phyloP scores from a whole-genome alignment of 2,113 vertebrate species.

The Clarias gariepinus region DNA sequence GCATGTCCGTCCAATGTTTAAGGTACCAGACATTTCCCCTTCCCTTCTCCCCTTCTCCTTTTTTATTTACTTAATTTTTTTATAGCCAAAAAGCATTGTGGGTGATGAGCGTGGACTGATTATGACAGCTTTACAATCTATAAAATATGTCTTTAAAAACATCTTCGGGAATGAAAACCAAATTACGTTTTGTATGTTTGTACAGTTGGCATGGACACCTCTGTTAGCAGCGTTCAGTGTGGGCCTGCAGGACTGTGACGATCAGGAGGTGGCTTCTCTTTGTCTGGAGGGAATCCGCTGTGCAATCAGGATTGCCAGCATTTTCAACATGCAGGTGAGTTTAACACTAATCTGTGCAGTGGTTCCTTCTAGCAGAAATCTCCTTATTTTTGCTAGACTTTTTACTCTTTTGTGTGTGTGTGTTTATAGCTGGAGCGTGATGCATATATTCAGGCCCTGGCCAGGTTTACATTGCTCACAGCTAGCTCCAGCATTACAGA shows the following conservation, averaged over 20 bases:
- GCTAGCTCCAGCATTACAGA: conserved; percentile 98
- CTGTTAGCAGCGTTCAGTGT: conserved; percentile 93
- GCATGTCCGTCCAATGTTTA: conserved; percentile 96
- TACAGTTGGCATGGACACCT: conserved; percentile 94
- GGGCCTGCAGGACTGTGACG: conserved; percentile 95
- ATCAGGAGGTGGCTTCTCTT: conserved; percentile 90
- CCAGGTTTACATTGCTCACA: conserved; percentile 92
- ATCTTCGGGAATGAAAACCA: not conserved
- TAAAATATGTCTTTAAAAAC: not conserved
- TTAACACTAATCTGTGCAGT: not conserved
- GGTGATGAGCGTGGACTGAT: not conserved
- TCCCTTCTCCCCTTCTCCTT: not conserved
- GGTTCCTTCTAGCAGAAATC: not conserved
- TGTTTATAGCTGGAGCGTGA: conserved; percentile 88
- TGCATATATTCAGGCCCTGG: conserved; percentile 93
- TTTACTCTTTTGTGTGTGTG: not conserved
- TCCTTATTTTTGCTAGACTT: not conserved
- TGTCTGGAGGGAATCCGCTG: conserved; percentile 96
- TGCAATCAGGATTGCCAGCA: conserved; percentile 91
- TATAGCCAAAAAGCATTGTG: not conserved
- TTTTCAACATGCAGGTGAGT: conserved; percentile 96
- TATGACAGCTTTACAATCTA: not conserved
- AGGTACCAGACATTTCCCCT: conserved; percentile 69
- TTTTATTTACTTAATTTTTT: not conserved
- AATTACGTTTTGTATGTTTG: not conserved